These are phyloP conservation scores for Carapus acus DNA, from an alignment of 2,797 vertebrate genomes.

Conservation along the genomic window DNA sequence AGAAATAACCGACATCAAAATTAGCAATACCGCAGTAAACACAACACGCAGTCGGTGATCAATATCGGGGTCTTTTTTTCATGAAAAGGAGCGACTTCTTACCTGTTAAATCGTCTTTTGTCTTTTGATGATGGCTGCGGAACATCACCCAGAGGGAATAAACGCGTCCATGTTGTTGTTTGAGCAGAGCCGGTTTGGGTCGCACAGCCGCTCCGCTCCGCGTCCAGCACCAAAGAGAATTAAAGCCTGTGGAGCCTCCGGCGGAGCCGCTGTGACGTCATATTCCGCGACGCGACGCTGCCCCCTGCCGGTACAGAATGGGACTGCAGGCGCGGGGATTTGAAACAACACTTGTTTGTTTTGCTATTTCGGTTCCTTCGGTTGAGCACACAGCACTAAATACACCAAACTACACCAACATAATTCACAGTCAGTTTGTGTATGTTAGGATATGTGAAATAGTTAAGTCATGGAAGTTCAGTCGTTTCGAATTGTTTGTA, in stretches of 20 bases:
- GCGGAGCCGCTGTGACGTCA: slow-evolving; percentile 65
- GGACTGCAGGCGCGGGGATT: slow-evolving; percentile 8
- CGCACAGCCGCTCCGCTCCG: slow-evolving; percentile 4
- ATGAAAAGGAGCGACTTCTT: neutral
- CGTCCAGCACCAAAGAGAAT: slow-evolving; percentile 22
- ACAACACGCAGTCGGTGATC: neutral
- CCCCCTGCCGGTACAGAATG: slow-evolving; percentile 38
- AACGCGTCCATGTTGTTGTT: slow-evolving; percentile 36
- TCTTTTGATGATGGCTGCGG: neutral
- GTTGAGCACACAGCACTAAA: no score
- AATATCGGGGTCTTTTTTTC: neutral
- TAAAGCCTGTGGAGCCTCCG: slow-evolving; percentile 30
- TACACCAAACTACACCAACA: no score
- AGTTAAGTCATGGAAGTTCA: no score
- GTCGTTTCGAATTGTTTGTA: no score
- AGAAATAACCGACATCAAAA: no score
- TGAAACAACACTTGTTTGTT: no score
- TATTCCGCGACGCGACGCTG: slow-evolving; percentile 27
- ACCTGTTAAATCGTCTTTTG: slow-evolving; percentile 47
- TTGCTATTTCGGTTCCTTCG: no score
- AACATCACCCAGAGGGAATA: slow-evolving; percentile 31
- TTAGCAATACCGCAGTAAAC: no score
- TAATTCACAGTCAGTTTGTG: no score
- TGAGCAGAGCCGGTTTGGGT: neutral
- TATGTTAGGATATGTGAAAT: no score